These are phyloP conservation scores for Oophaga sylvatica DNA, from an alignment of 2,797 vertebrate genomes.

Conservation along the genomic window DNA sequence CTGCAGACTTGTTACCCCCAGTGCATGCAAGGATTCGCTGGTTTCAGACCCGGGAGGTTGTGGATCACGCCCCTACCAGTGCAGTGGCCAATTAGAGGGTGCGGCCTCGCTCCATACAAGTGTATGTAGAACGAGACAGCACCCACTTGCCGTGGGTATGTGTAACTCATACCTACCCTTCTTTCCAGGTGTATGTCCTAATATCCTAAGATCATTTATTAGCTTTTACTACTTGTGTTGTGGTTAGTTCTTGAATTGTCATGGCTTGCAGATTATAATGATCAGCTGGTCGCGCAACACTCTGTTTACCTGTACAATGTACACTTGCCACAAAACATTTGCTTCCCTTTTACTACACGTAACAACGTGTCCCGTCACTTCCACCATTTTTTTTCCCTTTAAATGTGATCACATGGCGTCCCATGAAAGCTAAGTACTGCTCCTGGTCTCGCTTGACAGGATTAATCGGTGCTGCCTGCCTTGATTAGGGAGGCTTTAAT, in stretches of 20 bases:
- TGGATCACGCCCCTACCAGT: too few relatives aligned
- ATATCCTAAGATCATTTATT: too few relatives aligned
- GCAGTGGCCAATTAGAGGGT: too few relatives aligned
- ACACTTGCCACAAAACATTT: not conserved
- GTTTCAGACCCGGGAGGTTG: too few relatives aligned
- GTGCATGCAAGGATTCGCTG: too few relatives aligned
- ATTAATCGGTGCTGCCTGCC: constrained; percentile 55
- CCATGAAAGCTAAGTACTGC: constrained; percentile 41
- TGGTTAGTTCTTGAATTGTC: not conserved
- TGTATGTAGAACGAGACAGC: too few relatives aligned
- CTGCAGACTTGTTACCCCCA: too few relatives aligned
- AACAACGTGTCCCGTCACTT: not conserved
- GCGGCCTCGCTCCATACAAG: too few relatives aligned
- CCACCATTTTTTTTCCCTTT: constrained; percentile 3
- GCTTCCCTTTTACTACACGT: not conserved
- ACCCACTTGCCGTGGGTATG: too few relatives aligned
- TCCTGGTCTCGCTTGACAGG: constrained; percentile 41
- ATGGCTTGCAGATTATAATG: not conserved
- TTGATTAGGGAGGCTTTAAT: constrained; percentile 55
- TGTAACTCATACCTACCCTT: too few relatives aligned
- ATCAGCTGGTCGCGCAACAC: not conserved
- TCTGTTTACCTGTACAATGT: constrained; percentile 1
- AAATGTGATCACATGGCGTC: constrained; percentile 36
- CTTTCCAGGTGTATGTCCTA: too few relatives aligned
- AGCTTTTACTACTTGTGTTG: not conserved